Conservation (phyloP, 1,140 invertebrate genomes). For the Bombus consobrinus region DNA sequence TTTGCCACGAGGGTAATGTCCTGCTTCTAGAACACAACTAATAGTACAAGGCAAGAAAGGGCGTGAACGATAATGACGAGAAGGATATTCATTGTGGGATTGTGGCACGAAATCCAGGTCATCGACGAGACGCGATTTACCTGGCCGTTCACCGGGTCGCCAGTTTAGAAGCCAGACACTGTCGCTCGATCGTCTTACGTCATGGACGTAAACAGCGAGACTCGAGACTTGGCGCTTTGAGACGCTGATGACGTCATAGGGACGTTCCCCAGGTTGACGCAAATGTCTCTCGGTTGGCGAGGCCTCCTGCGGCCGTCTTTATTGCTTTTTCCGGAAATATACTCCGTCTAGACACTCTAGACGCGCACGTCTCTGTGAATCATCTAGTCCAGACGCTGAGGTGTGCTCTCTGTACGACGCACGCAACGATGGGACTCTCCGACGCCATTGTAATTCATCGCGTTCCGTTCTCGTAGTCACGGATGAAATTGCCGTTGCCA, state of each 20-base stretch:
- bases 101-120: constrained; percentile 22
- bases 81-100: background rate
- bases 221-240: background rate
- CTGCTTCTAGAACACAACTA: background rate
- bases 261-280: constrained; percentile 38
- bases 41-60: background rate
- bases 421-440: background rate
- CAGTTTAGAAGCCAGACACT: constrained; percentile 13
- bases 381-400: constrained; percentile 51
- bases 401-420: background rate
- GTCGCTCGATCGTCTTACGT: constrained; percentile 31
- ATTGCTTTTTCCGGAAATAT: constrained; percentile 67
- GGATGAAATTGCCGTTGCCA: constrained; percentile 18
- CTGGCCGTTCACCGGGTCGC: constrained; percentile 38
- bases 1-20: background rate
- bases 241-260: constrained; percentile 42
- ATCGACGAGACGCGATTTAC: constrained; percentile 37
- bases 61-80: background rate
- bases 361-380: constrained; percentile 45
- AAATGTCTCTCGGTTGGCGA: constrained; percentile 26
- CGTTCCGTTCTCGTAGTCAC: constrained; percentile 3
- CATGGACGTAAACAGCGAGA: constrained; percentile 5
- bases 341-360: constrained; percentile 57
- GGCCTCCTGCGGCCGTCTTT: constrained; percentile 41
- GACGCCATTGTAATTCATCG: constrained; percentile 14